phyloP scores from a whole-genome alignment of 2,113 vertebrate genomes.

The Scomber scombrus region DNA sequence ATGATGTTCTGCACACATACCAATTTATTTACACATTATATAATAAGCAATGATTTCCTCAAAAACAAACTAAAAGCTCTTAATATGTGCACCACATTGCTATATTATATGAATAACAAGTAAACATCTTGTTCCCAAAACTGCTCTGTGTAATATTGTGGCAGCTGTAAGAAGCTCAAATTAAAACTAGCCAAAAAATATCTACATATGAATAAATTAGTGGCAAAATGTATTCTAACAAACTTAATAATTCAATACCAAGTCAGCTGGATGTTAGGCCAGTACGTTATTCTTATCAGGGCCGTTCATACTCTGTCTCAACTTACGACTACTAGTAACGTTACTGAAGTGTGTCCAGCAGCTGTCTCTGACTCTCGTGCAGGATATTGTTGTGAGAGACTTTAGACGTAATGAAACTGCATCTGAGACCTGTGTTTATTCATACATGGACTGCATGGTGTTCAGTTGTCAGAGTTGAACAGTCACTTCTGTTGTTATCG shows the following conservation, averaged over 20 bases:
- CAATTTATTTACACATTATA: constrained; percentile 47
- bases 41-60: constrained; percentile 55
- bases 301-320: no score
- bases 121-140: constrained; percentile 24
- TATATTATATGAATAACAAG: constrained; percentile 36
- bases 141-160: background rate
- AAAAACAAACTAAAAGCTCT: constrained; percentile 62
- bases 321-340: no score
- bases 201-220: background rate
- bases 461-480: no score
- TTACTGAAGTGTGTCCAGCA: no score
- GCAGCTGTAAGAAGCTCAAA: background rate
- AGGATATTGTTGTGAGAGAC: no score
- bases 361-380: no score
- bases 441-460: no score
- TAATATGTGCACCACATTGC: constrained; percentile 56
- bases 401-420: no score
- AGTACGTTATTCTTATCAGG: no score
- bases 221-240: background rate
- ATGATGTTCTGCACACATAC: constrained; percentile 27
- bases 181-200: constrained; percentile 14
- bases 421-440: no score
- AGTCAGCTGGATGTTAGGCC: no score
- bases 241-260: background rate
- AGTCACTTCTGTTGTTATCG: no score